A percentile compares a stretch with the other conserved stretches of the same genome.
These are phyloP conservation scores for Atta texana DNA, from an alignment of 1,140 invertebrate species.

Conservation along the genomic window DNA sequence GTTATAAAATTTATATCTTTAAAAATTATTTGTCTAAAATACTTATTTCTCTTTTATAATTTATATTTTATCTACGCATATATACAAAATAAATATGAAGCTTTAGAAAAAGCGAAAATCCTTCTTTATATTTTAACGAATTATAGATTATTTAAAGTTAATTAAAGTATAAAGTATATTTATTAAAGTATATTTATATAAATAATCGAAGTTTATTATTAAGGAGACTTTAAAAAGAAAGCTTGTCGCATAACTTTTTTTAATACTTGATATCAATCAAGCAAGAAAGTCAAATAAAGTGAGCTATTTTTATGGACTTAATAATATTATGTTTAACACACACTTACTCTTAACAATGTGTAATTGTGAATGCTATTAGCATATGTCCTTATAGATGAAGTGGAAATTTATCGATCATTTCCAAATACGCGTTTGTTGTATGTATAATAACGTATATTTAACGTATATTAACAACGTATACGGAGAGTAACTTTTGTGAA, in stretches of 20 bases:
- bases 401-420: conserved; percentile 59
- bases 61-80: not conserved
- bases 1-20: not conserved
- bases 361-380: conserved; percentile 31
- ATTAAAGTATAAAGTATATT: no score
- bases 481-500: conserved; percentile 20
- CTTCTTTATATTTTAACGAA: not conserved
- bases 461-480: not conserved
- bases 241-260: conserved; percentile 19
- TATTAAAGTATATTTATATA: no score
- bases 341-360: conserved; percentile 32
- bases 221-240: not conserved
- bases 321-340: not conserved
- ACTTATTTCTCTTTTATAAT: not conserved
- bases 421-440: not conserved
- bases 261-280: conserved; percentile 28
- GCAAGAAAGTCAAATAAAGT: conserved; percentile 7
- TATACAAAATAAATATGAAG: no score
- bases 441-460: conserved; percentile 3
- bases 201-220: not conserved
- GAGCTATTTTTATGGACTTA: conserved; percentile 23
- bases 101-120: not conserved
- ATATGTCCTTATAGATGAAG: conserved; percentile 18
- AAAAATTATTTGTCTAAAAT: conserved; percentile 7
- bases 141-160: not conserved